Conservation (phyloP, 2,888 invertebrate genomes). For the Camptogramma bilineatum region DNA sequence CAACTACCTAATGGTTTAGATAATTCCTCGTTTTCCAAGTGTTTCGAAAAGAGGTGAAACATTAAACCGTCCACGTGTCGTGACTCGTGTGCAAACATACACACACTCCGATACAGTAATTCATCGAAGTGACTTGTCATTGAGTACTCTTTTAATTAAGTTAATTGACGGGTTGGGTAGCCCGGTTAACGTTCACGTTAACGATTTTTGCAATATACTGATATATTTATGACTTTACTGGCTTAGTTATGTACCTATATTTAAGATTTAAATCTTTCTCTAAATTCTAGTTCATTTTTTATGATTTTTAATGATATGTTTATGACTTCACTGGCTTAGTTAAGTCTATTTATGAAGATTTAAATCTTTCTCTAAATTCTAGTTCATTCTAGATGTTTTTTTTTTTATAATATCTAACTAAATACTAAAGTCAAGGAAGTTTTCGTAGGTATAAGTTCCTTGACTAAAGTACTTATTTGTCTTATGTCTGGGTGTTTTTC, state of each 20-base stretch:
- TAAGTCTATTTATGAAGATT: too few species aligned
- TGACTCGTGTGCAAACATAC: conserved; percentile 26
- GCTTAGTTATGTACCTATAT: too few species aligned
- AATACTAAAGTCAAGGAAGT: too few species aligned
- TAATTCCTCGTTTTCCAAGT: not conserved
- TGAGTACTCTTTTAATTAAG: conserved; percentile 34
- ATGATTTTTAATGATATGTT: not conserved
- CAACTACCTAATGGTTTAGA: too few species aligned
- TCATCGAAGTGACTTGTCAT: conserved; percentile 28
- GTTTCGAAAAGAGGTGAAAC: conserved; percentile 4
- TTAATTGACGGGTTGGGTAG: conserved; percentile 28
- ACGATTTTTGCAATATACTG: conserved; percentile 16
- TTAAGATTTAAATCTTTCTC: too few species aligned
- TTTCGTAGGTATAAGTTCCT: too few species aligned
- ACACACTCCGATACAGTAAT: conserved; percentile 30
- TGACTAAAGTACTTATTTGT: too few species aligned
- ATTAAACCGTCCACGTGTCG: conserved; percentile 24
- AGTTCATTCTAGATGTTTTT: too few species aligned
- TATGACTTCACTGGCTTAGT: not conserved
- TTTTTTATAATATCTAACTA: too few species aligned
- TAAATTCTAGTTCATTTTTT: too few species aligned
- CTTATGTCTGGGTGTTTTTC: too few species aligned
- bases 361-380: too few species aligned
- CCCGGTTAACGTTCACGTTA: conserved; percentile 13
- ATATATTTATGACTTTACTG: not conserved